Percentiles rank a stretch among this genome's conserved stretches.
These are phyloP conservation scores for Poeciliopsis infans DNA, from an alignment of 2,797 vertebrate species.

Conservation along the genomic window DNA sequence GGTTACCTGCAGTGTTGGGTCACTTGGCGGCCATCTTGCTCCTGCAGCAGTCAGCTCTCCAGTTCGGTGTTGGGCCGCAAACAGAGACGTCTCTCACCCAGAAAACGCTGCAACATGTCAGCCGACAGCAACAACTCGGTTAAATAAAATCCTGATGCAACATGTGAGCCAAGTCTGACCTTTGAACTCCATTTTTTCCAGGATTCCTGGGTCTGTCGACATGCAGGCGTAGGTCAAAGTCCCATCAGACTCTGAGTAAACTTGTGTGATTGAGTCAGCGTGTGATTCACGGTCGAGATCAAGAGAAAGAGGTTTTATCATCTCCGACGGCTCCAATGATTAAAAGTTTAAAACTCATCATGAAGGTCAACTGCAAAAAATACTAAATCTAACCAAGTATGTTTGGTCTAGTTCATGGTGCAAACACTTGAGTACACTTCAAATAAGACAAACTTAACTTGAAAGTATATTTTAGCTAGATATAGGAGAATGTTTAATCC, in stretches of 20 bases:
- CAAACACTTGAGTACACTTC: too few species aligned
- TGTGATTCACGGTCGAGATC: not conserved
- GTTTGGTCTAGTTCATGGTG: too few species aligned
- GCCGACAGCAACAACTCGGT: not conserved
- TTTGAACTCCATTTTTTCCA: conserved; percentile 27
- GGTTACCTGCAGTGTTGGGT: conserved; percentile 23
- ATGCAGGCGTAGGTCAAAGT: conserved; percentile 21
- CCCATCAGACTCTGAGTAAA: conserved; percentile 1
- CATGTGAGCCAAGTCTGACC: conserved; percentile 19
- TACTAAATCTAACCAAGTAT: too few species aligned
- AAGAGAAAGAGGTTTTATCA: conserved; percentile 1
- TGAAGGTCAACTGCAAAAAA: too few species aligned
- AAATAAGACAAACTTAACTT: too few species aligned
- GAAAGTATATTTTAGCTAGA: too few species aligned
- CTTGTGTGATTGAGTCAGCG: not conserved
- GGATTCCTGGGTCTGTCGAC: not conserved
- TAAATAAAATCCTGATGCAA: conserved; percentile 11
- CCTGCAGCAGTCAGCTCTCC: conserved; percentile 4
- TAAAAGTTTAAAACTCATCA: too few species aligned
- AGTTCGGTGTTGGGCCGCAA: not conserved
- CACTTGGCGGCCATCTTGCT: conserved; percentile 16
- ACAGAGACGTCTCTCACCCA: not conserved
- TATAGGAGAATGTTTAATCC: too few species aligned
- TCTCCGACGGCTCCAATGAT: too few species aligned
- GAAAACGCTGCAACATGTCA: not conserved